A percentile compares a stretch with the other conserved stretches of the same genome.
phyloP scores from a whole-genome alignment of 2,888 invertebrate species.

The Blastobasis lacticolella region DNA sequence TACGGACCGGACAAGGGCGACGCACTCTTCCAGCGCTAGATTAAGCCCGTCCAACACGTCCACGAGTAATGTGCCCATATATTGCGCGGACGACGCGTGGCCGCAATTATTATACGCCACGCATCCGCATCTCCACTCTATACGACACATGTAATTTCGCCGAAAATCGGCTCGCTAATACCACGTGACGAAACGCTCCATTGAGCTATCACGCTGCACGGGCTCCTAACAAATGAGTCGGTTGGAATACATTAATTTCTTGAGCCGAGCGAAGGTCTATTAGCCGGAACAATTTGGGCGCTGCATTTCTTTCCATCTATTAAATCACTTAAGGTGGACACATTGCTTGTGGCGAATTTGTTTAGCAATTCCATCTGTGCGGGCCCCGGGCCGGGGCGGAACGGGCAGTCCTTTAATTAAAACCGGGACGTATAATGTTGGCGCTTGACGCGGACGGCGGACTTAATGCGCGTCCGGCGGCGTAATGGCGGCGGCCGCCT shows the following conservation, averaged over 20 bases:
- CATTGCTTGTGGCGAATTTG: slow-evolving; percentile 70
- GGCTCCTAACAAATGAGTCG: not conserved
- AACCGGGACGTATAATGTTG: slow-evolving; percentile 65
- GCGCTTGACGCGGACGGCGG: slow-evolving; percentile 61
- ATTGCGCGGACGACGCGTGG: slow-evolving; percentile 60
- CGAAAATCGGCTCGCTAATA: not conserved
- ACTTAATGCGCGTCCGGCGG: slow-evolving; percentile 68
- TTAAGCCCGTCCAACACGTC: slow-evolving; percentile 68
- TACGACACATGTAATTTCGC: slow-evolving; percentile 3
- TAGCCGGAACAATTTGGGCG: slow-evolving; percentile 36
- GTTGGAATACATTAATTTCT: too few relatives aligned
- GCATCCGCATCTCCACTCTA: not conserved
- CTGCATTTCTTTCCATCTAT: slow-evolving; percentile 70
- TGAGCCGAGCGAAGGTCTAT: not conserved
- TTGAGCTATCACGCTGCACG: not conserved
- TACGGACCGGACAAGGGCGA: slow-evolving; percentile 52
- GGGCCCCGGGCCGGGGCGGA: slow-evolving; percentile 46
- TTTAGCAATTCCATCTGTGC: slow-evolving; percentile 68
- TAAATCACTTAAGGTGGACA: slow-evolving; percentile 75
- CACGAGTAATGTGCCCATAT: slow-evolving; percentile 70
- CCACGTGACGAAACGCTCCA: too few relatives aligned
- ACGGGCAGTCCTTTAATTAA: slow-evolving; percentile 72
- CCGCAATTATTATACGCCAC: slow-evolving; percentile 58
- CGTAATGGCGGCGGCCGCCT: slow-evolving; percentile 58
- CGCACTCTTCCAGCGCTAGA: slow-evolving; percentile 61